Conservation (phyloP, 2,797 vertebrate genomes). For the Pseudocheirus occidentalis region DNA sequence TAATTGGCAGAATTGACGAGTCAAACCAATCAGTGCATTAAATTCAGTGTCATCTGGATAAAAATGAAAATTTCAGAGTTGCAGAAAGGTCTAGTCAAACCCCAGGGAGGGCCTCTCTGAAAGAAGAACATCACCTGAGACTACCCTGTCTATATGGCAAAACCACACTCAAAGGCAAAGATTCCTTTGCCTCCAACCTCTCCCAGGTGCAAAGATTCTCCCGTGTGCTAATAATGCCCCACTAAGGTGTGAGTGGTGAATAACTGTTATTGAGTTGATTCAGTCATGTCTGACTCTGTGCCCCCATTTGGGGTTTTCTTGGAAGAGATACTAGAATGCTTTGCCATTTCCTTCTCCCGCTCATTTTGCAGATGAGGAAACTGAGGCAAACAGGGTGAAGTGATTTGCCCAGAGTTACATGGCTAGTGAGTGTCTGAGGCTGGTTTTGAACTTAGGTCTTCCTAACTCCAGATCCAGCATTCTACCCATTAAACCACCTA, state of each 20-base stretch:
- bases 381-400: background rate
- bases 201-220: background rate
- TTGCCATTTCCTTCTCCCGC: background rate
- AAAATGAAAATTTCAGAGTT: background rate
- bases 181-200: background rate
- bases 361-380: background rate
- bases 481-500: background rate
- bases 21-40: background rate
- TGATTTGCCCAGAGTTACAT: background rate
- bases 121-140: background rate
- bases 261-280: background rate
- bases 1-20: background rate
- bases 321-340: background rate
- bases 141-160: background rate
- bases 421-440: background rate
- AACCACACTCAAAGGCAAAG: background rate
- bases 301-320: background rate
- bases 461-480: background rate
- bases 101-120: background rate
- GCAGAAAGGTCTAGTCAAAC: background rate
- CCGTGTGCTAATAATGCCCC: background rate
- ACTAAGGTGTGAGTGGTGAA: background rate
- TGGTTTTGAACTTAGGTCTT: background rate
- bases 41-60: background rate
- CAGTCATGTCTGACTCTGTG: background rate